These are phyloP conservation scores for Leucosticte australis DNA, from an alignment of 2,113 vertebrate species.

Conservation along the genomic window DNA sequence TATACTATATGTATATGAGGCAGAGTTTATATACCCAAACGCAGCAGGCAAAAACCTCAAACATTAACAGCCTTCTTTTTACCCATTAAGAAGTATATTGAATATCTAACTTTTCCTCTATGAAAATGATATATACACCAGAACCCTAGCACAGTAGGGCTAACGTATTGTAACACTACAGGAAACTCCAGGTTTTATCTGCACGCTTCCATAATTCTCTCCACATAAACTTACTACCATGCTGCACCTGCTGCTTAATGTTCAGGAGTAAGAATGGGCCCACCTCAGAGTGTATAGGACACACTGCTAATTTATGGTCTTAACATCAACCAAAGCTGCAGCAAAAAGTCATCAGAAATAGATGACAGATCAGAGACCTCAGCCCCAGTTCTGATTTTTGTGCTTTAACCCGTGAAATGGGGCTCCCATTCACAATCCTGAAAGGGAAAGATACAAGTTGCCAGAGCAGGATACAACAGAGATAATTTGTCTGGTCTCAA, in stretches of 20 bases:
- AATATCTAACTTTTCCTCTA: not conserved
- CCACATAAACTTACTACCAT: not conserved
- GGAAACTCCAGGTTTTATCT: not conserved
- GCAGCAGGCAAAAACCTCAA: not conserved
- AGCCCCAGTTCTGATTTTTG: not conserved
- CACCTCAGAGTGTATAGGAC: not conserved
- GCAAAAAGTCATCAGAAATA: not conserved
- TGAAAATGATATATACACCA: not conserved
- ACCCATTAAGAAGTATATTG: not conserved
- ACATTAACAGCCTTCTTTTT: not conserved
- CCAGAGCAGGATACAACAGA: accelerated
- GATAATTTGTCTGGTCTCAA: not conserved
- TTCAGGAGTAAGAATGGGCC: not conserved
- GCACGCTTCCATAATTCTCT: not conserved
- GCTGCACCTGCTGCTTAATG: not conserved
- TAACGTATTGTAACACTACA: not conserved
- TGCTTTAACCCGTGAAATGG: not conserved
- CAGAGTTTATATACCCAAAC: not conserved
- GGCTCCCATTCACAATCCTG: not conserved
- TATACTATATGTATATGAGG: accelerated
- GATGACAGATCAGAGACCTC: not conserved
- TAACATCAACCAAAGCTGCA: not conserved
- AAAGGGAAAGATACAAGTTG: not conserved
- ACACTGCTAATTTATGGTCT: accelerated
- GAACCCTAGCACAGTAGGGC: not conserved